phyloP scores from a whole-genome alignment of 2,113 vertebrate genomes.

The Amphiprion percula region DNA sequence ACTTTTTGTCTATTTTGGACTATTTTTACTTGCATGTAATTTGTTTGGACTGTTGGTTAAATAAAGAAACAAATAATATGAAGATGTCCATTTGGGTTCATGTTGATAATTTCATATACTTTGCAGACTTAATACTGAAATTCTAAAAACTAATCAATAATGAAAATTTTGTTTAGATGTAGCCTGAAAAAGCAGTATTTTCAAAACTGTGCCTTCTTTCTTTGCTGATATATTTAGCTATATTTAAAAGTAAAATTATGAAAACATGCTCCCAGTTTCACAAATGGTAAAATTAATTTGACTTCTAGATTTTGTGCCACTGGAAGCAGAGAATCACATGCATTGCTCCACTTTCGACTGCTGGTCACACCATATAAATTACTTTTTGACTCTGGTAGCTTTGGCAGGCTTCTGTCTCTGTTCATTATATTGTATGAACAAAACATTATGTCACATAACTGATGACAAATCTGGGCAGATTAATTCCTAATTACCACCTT shows the following conservation, averaged over 20 bases:
- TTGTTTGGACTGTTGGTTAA: not conserved
- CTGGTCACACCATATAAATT: constrained; percentile 3
- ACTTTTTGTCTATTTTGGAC: too few species aligned
- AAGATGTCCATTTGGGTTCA: not conserved
- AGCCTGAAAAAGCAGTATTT: too few species aligned
- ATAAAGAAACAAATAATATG: not conserved
- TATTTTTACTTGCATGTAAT: too few species aligned
- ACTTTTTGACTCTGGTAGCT: not conserved
- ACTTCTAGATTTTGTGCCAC: too few species aligned
- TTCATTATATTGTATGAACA: not conserved
- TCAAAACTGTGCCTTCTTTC: too few species aligned
- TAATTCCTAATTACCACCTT: constrained; percentile 15
- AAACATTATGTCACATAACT: constrained; percentile 6
- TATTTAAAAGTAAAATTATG: too few species aligned
- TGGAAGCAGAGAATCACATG: not conserved
- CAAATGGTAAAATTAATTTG: too few species aligned
- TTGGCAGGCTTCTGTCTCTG: not conserved
- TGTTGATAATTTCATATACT: too few species aligned
- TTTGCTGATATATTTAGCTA: too few species aligned
- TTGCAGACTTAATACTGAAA: too few species aligned
- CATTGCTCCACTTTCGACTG: not conserved
- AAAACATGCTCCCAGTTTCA: not conserved
- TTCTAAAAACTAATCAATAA: too few species aligned
- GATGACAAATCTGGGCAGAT: not conserved
- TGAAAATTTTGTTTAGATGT: too few species aligned